Evolutionary conservation across 2,113 vertebrate genomes (phyloP).

Genomic region (Heterotis niloticus): DNA sequence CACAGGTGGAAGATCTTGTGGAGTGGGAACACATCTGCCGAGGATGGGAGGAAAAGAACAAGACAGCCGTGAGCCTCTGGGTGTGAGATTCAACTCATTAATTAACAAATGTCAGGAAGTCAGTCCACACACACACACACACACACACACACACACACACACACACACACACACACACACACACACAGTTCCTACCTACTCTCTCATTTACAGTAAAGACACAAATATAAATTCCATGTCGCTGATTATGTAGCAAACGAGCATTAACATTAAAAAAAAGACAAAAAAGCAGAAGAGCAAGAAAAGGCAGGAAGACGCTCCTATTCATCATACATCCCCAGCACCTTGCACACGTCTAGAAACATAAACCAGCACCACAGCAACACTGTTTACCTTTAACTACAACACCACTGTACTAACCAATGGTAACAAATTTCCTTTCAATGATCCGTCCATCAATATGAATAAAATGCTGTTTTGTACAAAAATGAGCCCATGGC

Average conservation of each 20-base stretch:
- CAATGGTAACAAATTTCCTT: no score
- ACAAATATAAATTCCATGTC: not conserved
- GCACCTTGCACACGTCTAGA: not conserved
- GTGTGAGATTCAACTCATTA: not conserved
- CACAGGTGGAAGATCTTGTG: slow-evolving; percentile 99
- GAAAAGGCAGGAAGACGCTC: not conserved
- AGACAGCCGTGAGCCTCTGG: not conserved
- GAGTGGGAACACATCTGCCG: slow-evolving; percentile 89
- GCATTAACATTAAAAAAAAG: not conserved
- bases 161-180: no score
- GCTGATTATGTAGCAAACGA: not conserved
- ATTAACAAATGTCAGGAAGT: not conserved
- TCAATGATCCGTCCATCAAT: no score
- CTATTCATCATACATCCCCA: not conserved
- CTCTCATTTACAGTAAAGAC: not conserved
- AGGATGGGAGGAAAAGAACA: slow-evolving; percentile 21
- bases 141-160: no score
- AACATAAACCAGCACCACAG: no score
- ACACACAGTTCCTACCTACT: no score
- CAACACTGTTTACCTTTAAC: no score
- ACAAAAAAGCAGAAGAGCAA: not conserved
- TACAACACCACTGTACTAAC: no score
- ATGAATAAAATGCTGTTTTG: no score
- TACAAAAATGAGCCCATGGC: no score
- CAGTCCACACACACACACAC: no score